phyloP scores from a whole-genome alignment of 1,140 invertebrate species.

The Caligus rogercresseyi region DNA sequence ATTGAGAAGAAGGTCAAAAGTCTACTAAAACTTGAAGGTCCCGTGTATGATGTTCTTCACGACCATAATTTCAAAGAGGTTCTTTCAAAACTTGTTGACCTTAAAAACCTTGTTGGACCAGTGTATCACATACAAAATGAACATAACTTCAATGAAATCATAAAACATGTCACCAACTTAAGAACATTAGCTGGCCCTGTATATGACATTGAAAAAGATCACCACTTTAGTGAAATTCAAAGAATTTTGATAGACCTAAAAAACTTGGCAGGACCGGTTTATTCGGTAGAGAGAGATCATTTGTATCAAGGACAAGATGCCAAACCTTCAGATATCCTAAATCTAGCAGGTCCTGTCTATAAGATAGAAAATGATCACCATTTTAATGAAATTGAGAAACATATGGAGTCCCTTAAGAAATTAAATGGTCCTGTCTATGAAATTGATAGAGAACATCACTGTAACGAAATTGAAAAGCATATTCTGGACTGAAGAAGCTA shows the following conservation, averaged over 20 bases:
- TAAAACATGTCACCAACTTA: not conserved
- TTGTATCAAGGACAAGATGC: constrained; percentile 5
- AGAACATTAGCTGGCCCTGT: constrained; percentile 12
- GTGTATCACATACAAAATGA: constrained; percentile 16
- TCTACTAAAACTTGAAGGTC: constrained; percentile 17
- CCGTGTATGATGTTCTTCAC: constrained; percentile 10
- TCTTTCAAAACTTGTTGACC: constrained; percentile 1
- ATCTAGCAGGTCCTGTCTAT: constrained; percentile 9
- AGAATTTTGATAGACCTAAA: not conserved
- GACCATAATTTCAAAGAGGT: constrained; percentile 14
- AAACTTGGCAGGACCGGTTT: constrained; percentile 15
- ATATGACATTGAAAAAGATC: constrained; percentile 18
- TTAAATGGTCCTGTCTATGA: constrained; percentile 13
- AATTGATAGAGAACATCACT: constrained; percentile 17
- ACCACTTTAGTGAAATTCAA: constrained; percentile 17
- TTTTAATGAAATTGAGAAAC: constrained; percentile 18
- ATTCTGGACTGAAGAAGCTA: not conserved
- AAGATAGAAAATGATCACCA: constrained; percentile 2
- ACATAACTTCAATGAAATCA: constrained; percentile 16
- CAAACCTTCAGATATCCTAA: constrained; percentile 7
- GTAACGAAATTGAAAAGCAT: constrained; percentile 13
- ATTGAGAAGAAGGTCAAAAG: not conserved
- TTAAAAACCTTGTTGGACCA: constrained; percentile 14
- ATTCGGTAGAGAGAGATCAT: constrained; percentile 12
- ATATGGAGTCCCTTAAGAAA: not conserved